Conservation (phyloP, 2,797 vertebrate genomes). For the Garrulus glandarius region DNA sequence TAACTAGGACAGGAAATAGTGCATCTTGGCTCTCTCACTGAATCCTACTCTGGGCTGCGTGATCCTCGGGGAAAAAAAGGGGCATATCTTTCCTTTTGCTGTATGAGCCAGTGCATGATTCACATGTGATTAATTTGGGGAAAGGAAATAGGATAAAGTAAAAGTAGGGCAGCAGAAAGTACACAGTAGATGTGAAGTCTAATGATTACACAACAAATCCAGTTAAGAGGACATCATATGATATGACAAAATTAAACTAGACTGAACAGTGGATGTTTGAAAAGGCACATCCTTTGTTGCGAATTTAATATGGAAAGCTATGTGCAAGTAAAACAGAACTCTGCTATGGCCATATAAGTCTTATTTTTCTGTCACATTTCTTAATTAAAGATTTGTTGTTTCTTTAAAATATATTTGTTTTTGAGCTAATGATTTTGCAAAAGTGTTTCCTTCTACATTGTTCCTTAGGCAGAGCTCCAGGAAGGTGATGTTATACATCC, state of each 20-base stretch:
- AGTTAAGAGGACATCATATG: neutral
- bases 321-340: neutral
- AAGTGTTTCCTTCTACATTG: accelerated
- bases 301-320: neutral
- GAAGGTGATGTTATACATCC: neutral
- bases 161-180: neutral
- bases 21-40: neutral
- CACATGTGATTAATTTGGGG: neutral
- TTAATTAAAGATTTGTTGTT: neutral
- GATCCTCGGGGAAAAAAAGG: neutral
- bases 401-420: neutral
- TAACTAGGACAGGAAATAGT: neutral
- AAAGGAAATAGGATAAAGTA: neutral
- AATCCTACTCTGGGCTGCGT: neutral
- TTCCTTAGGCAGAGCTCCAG: neutral
- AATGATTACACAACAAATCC: constrained; percentile 1
- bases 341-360: neutral
- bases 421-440: neutral
- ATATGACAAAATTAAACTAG: neutral
- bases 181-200: neutral
- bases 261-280: neutral
- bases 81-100: neutral
- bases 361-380: neutral
- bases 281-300: neutral
- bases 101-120: neutral